phyloP scores from a whole-genome alignment of 2,888 invertebrate genomes.

The Ametastegia equiseti region DNA sequence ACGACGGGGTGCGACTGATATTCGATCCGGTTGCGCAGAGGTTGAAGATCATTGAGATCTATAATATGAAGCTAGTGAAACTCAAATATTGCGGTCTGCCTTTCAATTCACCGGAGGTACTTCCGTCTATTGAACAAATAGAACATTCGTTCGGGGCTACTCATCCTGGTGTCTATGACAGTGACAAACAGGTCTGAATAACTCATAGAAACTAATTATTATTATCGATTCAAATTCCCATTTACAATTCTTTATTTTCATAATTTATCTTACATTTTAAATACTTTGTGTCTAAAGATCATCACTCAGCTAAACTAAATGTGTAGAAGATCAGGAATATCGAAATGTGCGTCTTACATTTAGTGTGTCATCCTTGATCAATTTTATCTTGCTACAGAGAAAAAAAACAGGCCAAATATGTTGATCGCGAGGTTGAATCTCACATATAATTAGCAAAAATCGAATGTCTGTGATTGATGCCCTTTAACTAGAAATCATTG shows the following conservation, averaged over 20 bases:
- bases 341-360: too few species aligned
- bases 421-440: too few species aligned
- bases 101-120: constrained; percentile 95
- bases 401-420: too few species aligned
- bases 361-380: too few species aligned
- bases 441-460: too few species aligned
- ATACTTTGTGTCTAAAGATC: too few species aligned
- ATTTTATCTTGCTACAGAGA: too few species aligned
- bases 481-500: too few species aligned
- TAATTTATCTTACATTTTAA: not conserved
- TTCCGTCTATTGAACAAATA: constrained; percentile 98
- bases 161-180: constrained; percentile 98
- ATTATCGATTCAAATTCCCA: not conserved
- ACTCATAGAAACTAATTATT: not conserved
- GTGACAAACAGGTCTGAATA: constrained; percentile 86
- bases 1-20: constrained; percentile 97
- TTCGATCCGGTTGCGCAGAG: constrained; percentile 97
- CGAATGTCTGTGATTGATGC: too few species aligned
- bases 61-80: constrained; percentile 97
- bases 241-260: not conserved
- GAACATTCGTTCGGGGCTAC: constrained; percentile 99
- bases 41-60: constrained; percentile 98
- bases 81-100: constrained; percentile 95
- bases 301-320: too few species aligned
- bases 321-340: too few species aligned